Evolutionary conservation across 53 echinoderm and acorn worm genomes (phyloP).

Genomic region (Echinometra lucunter): DNA sequence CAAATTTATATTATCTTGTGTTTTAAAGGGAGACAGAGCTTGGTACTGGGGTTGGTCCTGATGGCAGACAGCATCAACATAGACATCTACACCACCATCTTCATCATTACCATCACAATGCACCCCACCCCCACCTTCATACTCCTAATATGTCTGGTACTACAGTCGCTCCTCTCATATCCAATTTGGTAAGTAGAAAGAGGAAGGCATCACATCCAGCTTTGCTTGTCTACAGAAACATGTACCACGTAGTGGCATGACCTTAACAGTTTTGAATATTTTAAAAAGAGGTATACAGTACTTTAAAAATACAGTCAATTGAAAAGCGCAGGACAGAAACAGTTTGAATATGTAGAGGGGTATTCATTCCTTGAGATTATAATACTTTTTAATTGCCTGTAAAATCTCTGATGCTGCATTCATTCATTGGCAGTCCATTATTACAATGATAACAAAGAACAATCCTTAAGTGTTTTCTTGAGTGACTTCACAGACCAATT

Average conservation of each 20-base stretch:
- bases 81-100: conserved; percentile 90
- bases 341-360: not conserved
- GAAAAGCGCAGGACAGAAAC: not conserved
- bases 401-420: not conserved
- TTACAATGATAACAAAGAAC: too few relatives aligned
- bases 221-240: not conserved
- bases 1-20: not conserved
- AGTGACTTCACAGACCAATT: too few relatives aligned
- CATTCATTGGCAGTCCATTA: too few relatives aligned
- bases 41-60: conserved; percentile 51
- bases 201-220: not conserved
- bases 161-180: conserved; percentile 63
- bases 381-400: not conserved
- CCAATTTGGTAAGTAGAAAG: conserved; percentile 49
- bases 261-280: not conserved
- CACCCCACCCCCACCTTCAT: conserved; percentile 64
- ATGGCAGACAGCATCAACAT: conserved; percentile 77
- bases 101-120: conserved; percentile 87
- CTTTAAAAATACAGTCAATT: not conserved
- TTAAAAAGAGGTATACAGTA: not conserved
- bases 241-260: not conserved
- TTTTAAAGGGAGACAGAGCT: conserved; percentile 70
- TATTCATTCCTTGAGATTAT: not conserved
- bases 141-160: conserved; percentile 59
- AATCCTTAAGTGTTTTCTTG: too few relatives aligned